Evolutionary conservation across 2,797 vertebrate species (phyloP).

Genomic region (Schizopygopsis malacanthus): DNA sequence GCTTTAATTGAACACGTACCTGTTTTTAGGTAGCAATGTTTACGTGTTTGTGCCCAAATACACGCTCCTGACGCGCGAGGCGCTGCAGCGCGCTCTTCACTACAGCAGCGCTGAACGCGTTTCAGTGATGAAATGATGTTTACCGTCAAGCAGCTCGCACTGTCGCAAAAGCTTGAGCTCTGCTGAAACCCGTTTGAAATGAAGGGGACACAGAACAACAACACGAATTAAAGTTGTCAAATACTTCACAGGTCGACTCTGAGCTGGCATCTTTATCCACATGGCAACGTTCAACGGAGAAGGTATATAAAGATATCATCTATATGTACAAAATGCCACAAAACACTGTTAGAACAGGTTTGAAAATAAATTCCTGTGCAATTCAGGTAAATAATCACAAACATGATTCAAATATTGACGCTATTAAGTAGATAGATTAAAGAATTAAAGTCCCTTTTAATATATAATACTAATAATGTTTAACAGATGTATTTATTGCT

Average conservation of each 20-base stretch:
- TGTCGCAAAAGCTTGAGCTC: slow-evolving; percentile 31
- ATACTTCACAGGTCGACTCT: neutral
- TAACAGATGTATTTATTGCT: no score
- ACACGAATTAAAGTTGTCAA: neutral
- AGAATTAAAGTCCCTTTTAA: neutral
- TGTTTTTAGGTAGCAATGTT: neutral
- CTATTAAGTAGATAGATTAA: neutral
- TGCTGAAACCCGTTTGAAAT: neutral
- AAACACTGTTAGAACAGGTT: neutral
- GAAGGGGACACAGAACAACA: neutral
- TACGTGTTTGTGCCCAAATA: neutral
- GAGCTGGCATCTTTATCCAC: slow-evolving; percentile 58
- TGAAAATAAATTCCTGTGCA: neutral
- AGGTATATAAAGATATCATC: slow-evolving; percentile 66
- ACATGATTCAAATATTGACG: neutral
- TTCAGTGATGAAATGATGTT: slow-evolving; percentile 23
- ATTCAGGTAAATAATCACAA: neutral
- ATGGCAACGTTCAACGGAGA: slow-evolving; percentile 78
- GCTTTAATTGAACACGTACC: neutral
- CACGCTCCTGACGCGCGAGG: slow-evolving; percentile 5
- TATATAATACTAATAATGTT: neutral
- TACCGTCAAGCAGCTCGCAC: neutral
- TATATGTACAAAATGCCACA: neutral
- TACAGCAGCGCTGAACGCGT: neutral
- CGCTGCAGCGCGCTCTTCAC: neutral